Conservation (phyloP, 2,797 vertebrate species). For the Pangasius sanitwongsei region DNA sequence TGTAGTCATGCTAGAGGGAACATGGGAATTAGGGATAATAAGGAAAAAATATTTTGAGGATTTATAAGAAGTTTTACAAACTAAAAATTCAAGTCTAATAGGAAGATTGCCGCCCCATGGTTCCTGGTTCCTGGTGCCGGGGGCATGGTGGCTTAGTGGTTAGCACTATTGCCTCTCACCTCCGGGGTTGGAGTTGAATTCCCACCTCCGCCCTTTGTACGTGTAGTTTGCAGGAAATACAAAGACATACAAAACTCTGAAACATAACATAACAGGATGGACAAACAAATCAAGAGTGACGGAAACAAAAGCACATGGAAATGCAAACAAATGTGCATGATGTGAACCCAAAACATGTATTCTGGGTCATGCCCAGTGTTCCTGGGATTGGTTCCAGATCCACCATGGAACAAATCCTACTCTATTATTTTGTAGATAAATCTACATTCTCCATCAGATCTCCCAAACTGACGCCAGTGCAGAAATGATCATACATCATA, state of each 20-base stretch:
- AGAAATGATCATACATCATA: constrained; percentile 25
- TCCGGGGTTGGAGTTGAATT: too few species aligned
- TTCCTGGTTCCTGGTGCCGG: neutral
- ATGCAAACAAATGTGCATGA: neutral
- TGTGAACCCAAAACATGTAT: neutral
- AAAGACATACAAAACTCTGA: neutral
- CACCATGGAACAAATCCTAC: neutral
- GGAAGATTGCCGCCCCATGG: neutral
- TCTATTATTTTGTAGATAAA: neutral
- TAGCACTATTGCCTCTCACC: too few species aligned
- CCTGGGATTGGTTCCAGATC: neutral
- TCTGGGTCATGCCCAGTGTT: neutral
- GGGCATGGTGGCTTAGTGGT: too few species aligned
- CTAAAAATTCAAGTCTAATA: neutral
- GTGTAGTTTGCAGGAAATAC: neutral
- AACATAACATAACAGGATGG: neutral
- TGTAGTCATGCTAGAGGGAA: constrained; percentile 11
- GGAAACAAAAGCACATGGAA: neutral
- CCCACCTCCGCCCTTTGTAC: too few species aligned
- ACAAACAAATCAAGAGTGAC: neutral
- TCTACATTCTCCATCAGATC: neutral
- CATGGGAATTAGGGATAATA: neutral
- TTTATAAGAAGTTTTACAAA: neutral
- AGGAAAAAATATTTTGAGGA: neutral
- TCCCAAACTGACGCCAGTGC: neutral